These are phyloP conservation scores for Parauchenoglanis ngamensis DNA, from an alignment of 2,797 vertebrate species.

Conservation along the genomic window DNA sequence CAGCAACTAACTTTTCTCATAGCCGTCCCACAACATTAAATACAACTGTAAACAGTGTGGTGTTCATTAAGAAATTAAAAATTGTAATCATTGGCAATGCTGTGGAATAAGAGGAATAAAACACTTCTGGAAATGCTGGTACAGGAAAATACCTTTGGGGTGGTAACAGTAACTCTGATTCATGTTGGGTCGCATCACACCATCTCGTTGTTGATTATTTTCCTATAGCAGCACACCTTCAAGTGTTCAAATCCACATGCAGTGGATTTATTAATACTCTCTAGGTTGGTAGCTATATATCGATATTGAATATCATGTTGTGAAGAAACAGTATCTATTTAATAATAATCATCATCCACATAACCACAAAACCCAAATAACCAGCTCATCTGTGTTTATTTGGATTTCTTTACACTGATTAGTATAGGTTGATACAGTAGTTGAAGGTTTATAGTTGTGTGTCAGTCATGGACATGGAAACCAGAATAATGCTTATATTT, in stretches of 20 bases:
- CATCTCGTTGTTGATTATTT: background rate
- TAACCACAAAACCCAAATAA: background rate
- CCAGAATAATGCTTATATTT: conserved; percentile 13
- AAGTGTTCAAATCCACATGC: background rate
- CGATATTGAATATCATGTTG: background rate
- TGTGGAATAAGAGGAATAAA: background rate
- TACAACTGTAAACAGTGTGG: background rate
- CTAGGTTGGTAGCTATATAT: background rate
- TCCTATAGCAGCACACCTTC: background rate
- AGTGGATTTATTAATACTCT: background rate
- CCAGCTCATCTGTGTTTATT: conserved; percentile 50
- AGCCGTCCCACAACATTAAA: background rate
- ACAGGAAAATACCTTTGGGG: background rate
- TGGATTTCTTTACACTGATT: conserved; percentile 54
- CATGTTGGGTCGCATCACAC: background rate
- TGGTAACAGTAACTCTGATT: background rate
- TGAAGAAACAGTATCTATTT: background rate
- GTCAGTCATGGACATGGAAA: conserved; percentile 30
- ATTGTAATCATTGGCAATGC: background rate
- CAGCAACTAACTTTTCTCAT: background rate
- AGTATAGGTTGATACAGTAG: conserved; percentile 55
- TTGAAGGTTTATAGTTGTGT: conserved; percentile 39
- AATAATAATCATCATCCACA: background rate
- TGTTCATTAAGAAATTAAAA: background rate
- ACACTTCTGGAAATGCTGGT: background rate